Base-by-base conservation (phyloP, 1,140 invertebrate genomes). In the Dendroctonus ponderosae region DNA sequence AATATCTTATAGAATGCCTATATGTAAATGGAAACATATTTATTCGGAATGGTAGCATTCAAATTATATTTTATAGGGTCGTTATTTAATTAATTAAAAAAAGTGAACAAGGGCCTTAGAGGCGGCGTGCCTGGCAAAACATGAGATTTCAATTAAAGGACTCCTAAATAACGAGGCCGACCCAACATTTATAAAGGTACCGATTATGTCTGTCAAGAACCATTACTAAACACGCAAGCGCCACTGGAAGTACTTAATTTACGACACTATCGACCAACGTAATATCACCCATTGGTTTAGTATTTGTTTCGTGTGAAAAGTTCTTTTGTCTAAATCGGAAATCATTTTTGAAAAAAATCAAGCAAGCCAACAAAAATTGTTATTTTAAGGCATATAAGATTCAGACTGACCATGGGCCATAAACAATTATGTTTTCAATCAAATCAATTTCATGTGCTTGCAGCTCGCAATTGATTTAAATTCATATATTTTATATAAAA, bases 61-160 rank as follows among this genome's bases (percentile, higher is more conserved):
- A 52, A 62, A 62, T 62, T 62, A 62, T 62, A 62, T 62, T 62
- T 62, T 62, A 62, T 62, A 51, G 60, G 40, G 39, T 51, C 60
- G 49, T 62, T 62, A 62, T 62, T 62, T 62, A 62, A 62, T 62
- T 62, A 62, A 52, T 62, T 46, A 62, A 62, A 43, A 56, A 50
- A 62, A 52, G 60, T 52, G 49, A 62, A 62, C 60, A 62, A 62
- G 60, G 60, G 60, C 60, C 40, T 62, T 62, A 62, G 50, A 62
- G 60, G 60, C 60, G 60, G 60, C 60, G 11, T 26, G 60, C 60
- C 39, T 62, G 60, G 60, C 60, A 62, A 62, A 62, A 62, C 60
- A 62, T 62, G 60, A 62, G 60, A 62, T 62, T 62, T 62, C 60
- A 62, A 62, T 62, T 62, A 62, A 62, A 52, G 60, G 60, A 62